These are phyloP conservation scores for Chelidonichthys spinosus DNA, from an alignment of 2,797 vertebrate species.

Conservation along the genomic window DNA sequence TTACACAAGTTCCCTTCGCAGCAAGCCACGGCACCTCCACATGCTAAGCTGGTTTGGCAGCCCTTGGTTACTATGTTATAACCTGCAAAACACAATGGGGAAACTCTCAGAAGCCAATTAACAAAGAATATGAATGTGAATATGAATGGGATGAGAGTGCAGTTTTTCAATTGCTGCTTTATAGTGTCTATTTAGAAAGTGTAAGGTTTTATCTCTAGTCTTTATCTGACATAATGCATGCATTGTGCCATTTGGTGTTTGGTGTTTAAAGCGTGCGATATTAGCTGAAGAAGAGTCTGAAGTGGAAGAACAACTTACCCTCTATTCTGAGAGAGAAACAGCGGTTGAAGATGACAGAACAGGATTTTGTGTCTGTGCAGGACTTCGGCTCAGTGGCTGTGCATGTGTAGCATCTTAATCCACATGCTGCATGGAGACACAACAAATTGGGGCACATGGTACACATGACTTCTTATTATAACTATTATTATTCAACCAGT, in stretches of 20 bases:
- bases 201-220: no score
- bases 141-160: no score
- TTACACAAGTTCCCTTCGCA: constrained; percentile 67
- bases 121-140: background rate
- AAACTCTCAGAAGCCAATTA: background rate
- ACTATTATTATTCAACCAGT: background rate
- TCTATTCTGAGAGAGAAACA: constrained; percentile 55
- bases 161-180: no score
- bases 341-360: constrained; percentile 36
- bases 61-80: constrained; percentile 43
- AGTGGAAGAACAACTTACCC: background rate
- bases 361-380: constrained; percentile 59
- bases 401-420: constrained; percentile 71
- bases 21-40: background rate
- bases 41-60: constrained; percentile 19
- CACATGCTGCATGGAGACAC: constrained; percentile 57
- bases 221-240: no score
- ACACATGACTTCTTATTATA: background rate
- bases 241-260: background rate
- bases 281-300: background rate
- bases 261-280: background rate
- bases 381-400: constrained; percentile 17
- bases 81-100: constrained; percentile 38
- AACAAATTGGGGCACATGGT: background rate
- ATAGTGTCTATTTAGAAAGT: no score